These are phyloP conservation scores for Molossus alvarezi DNA, from an alignment of 2,797 vertebrate species.

Conservation along the genomic window DNA sequence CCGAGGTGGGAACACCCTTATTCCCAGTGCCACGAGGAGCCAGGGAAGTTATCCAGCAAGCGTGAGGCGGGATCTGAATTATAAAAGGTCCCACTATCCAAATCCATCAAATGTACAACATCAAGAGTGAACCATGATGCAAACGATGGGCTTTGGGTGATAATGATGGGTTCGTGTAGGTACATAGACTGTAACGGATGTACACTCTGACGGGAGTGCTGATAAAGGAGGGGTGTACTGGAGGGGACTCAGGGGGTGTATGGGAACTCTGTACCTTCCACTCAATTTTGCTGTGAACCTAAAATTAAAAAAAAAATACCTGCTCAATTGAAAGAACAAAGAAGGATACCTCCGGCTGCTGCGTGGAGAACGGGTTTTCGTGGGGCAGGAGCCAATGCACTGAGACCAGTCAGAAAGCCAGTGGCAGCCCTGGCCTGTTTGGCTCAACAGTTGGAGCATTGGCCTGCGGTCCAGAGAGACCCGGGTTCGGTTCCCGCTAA, in stretches of 20 bases:
- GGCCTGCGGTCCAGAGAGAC: too few relatives aligned
- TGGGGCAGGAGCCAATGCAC: not conserved
- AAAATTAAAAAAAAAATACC: not conserved
- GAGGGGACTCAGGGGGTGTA: accelerated
- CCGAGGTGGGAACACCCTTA: not conserved
- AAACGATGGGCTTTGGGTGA: not conserved
- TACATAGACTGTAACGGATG: not conserved
- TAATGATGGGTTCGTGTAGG: not conserved
- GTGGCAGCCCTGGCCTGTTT: too few relatives aligned
- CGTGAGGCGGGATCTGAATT: not conserved
- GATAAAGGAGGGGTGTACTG: not conserved
- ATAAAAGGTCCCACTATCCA: not conserved
- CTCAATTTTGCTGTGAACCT: not conserved
- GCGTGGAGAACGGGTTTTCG: not conserved
- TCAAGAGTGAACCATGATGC: not conserved
- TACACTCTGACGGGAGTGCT: not conserved
- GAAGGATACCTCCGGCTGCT: not conserved
- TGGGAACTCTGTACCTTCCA: not conserved
- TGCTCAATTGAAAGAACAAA: not conserved
- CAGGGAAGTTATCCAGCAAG: not conserved
- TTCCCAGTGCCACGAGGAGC: not conserved
- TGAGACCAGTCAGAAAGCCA: not conserved
- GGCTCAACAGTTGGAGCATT: too few relatives aligned
- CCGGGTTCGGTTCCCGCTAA: too few relatives aligned
- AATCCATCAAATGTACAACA: not conserved